phyloP scores from a whole-genome alignment of 2,888 invertebrate genomes.

The Drosophila maculinotata region DNA sequence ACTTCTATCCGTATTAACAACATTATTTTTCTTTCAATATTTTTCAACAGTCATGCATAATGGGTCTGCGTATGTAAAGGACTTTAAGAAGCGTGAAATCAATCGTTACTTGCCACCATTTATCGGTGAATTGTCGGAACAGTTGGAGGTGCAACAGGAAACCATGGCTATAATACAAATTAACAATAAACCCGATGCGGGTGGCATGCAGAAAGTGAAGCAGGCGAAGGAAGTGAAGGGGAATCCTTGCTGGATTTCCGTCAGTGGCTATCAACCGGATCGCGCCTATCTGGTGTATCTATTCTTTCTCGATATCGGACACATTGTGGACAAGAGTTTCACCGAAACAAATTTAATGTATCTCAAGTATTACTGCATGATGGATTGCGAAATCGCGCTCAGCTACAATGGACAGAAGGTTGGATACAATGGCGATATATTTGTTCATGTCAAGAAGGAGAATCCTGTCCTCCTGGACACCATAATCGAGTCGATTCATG shows the following conservation, averaged over 20 bases:
- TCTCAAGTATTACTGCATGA: slow-evolving; percentile 38
- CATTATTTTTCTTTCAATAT: neutral
- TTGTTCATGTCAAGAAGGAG: slow-evolving; percentile 35
- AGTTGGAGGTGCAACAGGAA: too few relatives aligned
- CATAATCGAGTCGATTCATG: neutral
- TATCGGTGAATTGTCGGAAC: too few relatives aligned
- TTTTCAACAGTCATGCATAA: neutral
- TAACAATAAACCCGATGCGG: fast-evolving
- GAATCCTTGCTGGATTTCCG: slow-evolving; percentile 48
- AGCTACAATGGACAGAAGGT: slow-evolving; percentile 60
- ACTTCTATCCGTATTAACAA: neutral
- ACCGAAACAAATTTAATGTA: slow-evolving; percentile 44
- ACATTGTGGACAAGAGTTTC: slow-evolving; percentile 28
- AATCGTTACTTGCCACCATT: slow-evolving; percentile 5
- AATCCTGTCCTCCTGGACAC: slow-evolving; percentile 23
- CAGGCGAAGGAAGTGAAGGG: neutral
- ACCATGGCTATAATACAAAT: neutral
- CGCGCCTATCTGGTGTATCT: slow-evolving; percentile 38
- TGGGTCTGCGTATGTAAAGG: neutral
- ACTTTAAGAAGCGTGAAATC: neutral
- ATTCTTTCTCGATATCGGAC: slow-evolving; percentile 62
- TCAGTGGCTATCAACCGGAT: slow-evolving; percentile 48
- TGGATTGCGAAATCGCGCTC: slow-evolving; percentile 51
- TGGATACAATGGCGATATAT: slow-evolving; percentile 64
- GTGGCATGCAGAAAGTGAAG: neutral